Base-by-base conservation (phyloP, 2,797 vertebrate species). In the Pipistrellus kuhlii region DNA sequence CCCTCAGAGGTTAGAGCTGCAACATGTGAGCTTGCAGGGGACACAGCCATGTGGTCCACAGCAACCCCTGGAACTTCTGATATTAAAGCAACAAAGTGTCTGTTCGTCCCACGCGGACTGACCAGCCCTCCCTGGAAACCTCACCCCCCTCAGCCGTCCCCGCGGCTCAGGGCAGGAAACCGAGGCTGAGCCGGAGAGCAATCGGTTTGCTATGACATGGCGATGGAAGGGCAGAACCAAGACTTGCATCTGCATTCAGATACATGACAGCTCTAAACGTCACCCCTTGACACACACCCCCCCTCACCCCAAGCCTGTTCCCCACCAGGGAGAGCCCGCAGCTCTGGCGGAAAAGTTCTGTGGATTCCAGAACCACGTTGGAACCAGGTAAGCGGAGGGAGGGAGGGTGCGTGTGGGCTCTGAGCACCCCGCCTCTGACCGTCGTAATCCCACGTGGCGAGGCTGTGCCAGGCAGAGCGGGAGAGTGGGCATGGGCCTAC, bases 301-400 rank as follows among this genome's bases (percentile, higher is more conserved):
- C 8, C 30, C 51, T 71, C 25, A 91, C 51, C 14, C 41, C 27
- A 21, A 38, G 13, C 38, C 59, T 55, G 18, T 62, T 30, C 6
- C 73, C 90, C 97, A 97, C 75, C 98, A 99, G 99, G 97, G 98
- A 95, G 38, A 97, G 75, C 41, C 98, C 78, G 95, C 98, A 0
- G 97, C 97, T 25, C 88, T 98, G 4, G 90, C 71, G 11, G 76
- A 71, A 66, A 32, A 48, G 80, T 8, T 88, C 93, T 0, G 21
- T 66, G 44, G 91, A 86, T 44, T 93, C 94, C 17, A 83, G 84
- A 59, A 41, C 88, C 0, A 0, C 25, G 12, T 92, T 72, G 0
- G 91, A 94, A 6, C 48, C 86, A 30, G 96, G 96, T 96, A 91
- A 94, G 90, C 1, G 0, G 8, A 2, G 3, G 17, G 11, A 0